A percentile compares a stretch with the other conserved stretches of the same genome.
Conservation (phyloP, 2,113 vertebrate species). For the Pterocles burchelli region DNA sequence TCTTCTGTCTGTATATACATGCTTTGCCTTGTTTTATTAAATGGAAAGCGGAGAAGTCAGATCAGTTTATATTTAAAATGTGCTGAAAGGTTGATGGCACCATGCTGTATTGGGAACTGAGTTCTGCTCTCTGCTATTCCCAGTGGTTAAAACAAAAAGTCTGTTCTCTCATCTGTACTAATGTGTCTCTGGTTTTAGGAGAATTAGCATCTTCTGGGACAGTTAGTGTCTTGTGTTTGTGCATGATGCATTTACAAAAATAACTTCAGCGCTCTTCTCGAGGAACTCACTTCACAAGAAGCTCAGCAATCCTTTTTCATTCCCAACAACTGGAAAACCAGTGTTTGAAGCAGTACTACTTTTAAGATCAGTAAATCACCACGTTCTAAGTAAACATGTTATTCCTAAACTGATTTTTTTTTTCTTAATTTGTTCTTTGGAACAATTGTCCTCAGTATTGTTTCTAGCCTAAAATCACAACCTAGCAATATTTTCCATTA, state of each 20-base stretch:
- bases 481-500: conserved; percentile 15
- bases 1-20: conserved; percentile 20
- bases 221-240: neutral
- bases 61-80: conserved; percentile 41
- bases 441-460: neutral
- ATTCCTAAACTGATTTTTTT: neutral
- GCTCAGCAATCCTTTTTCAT: neutral
- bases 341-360: neutral
- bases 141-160: conserved; percentile 24
- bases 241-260: neutral
- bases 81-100: conserved; percentile 34
- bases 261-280: neutral
- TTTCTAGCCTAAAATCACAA: conserved; percentile 30
- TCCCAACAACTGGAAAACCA: neutral
- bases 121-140: conserved; percentile 11
- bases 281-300: neutral
- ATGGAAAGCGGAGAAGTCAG: conserved; percentile 55
- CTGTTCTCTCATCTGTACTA: conserved; percentile 22
- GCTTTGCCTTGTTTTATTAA: conserved; percentile 37
- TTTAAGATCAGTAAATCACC: conserved; percentile 17
- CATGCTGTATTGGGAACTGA: conserved; percentile 10
- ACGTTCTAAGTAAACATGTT: neutral
- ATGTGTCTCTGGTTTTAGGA: conserved; percentile 8
- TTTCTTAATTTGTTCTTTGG: neutral
- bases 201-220: conserved; percentile 49